Base-by-base conservation (phyloP, 2,888 invertebrate species). In the Lasiommata megera region DNA sequence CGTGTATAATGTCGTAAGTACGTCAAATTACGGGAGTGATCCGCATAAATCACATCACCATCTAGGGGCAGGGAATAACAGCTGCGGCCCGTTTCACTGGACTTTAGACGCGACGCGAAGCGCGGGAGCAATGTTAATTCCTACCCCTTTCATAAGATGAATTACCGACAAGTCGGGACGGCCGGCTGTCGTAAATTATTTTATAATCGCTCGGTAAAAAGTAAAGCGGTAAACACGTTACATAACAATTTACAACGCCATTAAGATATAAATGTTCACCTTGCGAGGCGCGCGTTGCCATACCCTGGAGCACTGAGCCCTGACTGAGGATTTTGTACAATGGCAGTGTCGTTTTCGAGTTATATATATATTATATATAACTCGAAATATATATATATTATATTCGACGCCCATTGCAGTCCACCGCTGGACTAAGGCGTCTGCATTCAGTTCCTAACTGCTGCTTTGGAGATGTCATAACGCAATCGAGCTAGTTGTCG, bases 21-120 rank as follows among this genome's bases (percentile, higher is more conserved):
- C 60, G 37, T 54, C 57, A 62, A 65, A 65, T 66, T 66, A 54
- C 57, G 60, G 58, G 59, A 66, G 61, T 58, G 66, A 66, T 65
- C 60, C 46, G 62, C 57, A 65, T 63, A 67, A 62, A 63, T 65
- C 65, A 61, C 58, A 59, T 37, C 50, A 50, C 66, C 64, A 50
- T 66, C 44, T 63, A 65, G 47, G 66, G 65, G 23, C 46, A 58
- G 64, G 62, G 52, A 56, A 53, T 59, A 59, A 56, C 51, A 70
- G 70, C 69, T 68, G 69, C 66, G 68, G 68, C 69, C 70, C 58
- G 70, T 69, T 69, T 62, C 62, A 68, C 68, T 68, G 65, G 69
- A 67, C 67, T 69, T 66, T 54, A 56, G 51, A 50, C 41, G 54
- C 51, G 47, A 46, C 44, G 23, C 50, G n/a, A 28, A 41, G 17